Base-by-base conservation (phyloP, 2,888 invertebrate genomes). In the Eupithecia vulgata region DNA sequence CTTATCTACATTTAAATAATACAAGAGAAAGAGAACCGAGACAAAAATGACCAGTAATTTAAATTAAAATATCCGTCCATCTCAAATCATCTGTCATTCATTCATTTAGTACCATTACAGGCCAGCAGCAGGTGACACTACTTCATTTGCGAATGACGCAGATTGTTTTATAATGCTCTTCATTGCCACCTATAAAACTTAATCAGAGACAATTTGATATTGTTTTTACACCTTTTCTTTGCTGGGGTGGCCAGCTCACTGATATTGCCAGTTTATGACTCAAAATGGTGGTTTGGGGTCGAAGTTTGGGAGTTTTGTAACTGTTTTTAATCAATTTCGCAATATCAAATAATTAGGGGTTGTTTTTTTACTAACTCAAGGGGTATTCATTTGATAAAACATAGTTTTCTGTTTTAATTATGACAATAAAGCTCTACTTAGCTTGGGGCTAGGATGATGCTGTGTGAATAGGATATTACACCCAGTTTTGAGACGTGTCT, bases 161-260 rank as follows among this genome's bases (percentile, higher is more conserved):
- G 84, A 85, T 86, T 85, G 82, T 82, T 83, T 85, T 85, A 80
- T 85, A 86, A 87, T 86, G 82, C 73, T 45, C 75, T 81, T 85
- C 84, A 81, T 82, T 68, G 71, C 78, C 37, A 64, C 59, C 45
- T 72, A 15, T 40, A 30, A n/a, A 69, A 59, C 65, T 35, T 57
- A 35, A 68, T 68, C 52, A 68, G 67, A 64, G 67, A 61, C 35
- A 64, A 37, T 64, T 37, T 37, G n/a, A 12, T n/a, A 12, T 64
- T 64, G 0, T 64, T 57, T 25, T 57, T 52, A 52, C 48, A 48
- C 52, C 52, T 52, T 52, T 48, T 48, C 48, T 7, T 52, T 21
- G 21, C 12, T 52, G 52, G 52, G 10, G 52, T 52, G 52, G 52
- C 52, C 52, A 52, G 52, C 52, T 52, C 21, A 12, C 52, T 52